phyloP scores from a whole-genome alignment of 1,140 invertebrate species.

The Drosophila insularis region DNA sequence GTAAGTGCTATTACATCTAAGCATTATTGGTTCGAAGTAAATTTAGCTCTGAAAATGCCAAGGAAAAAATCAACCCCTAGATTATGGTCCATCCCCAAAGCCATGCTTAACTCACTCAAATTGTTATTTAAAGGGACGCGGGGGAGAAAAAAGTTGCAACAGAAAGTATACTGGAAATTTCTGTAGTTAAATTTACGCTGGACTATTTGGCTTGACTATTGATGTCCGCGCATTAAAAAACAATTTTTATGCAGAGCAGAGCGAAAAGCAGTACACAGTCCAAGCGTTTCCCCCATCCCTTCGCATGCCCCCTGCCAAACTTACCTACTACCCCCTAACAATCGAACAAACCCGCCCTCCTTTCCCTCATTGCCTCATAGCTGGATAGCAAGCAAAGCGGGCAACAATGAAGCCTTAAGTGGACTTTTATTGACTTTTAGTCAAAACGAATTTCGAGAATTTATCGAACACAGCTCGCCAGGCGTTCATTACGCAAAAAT shows the following conservation, averaged over 20 bases:
- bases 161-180: conserved; percentile 32
- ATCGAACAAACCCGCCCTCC: no score
- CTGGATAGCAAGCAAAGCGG: conserved; percentile 21
- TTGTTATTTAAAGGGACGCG: conserved; percentile 46
- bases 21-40: not conserved
- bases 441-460: conserved; percentile 78
- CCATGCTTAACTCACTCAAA: not conserved
- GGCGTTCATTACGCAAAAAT: conserved; percentile 67
- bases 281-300: conserved; percentile 12
- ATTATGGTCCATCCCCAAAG: conserved; percentile 3
- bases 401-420: conserved; percentile 78
- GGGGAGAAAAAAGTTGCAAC: conserved; percentile 3
- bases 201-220: conserved; percentile 79
- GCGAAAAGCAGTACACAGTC: not conserved
- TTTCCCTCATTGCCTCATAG: not conserved
- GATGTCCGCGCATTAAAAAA: conserved; percentile 78
- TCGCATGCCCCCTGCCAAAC: conserved; percentile 12
- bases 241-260: conserved; percentile 71
- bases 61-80: conserved; percentile 31
- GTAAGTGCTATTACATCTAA: not conserved
- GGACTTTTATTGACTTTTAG: conserved; percentile 80
- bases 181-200: conserved; percentile 73
- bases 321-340: not conserved
- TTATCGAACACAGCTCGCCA: conserved; percentile 71
- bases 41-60: not conserved